Evolutionary conservation across 1,140 invertebrate genomes (phyloP).

Genomic region (Drosophila neocordata): DNA sequence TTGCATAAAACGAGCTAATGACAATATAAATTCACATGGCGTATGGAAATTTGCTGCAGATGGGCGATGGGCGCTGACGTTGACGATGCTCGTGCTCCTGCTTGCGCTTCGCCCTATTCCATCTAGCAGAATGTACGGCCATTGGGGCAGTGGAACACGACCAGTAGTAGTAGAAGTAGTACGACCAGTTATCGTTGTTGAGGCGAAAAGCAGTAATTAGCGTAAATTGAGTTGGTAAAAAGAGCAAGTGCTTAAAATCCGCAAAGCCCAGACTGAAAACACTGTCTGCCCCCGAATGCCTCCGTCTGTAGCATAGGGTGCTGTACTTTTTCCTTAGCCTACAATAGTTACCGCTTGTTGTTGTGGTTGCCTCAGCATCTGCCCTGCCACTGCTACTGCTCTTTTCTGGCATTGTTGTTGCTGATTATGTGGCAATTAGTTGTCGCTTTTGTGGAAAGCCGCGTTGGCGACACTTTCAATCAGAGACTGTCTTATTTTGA

Average conservation of each 20-base stretch:
- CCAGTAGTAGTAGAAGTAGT: not conserved
- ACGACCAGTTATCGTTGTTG: constrained; percentile 54
- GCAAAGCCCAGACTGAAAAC: not conserved
- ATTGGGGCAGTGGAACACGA: constrained; percentile 3
- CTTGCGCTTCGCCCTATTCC: not conserved
- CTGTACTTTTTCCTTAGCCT: not conserved
- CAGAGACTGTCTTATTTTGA: constrained; percentile 46
- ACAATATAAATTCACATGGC: constrained; percentile 72
- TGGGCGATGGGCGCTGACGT: constrained; percentile 44
- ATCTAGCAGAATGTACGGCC: not conserved
- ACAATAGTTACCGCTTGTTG: constrained; percentile 49
- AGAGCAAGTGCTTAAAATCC: constrained; percentile 68
- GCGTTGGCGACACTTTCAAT: constrained; percentile 53
- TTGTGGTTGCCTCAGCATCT: constrained; percentile 29
- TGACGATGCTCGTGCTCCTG: constrained; percentile 19
- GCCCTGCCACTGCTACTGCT: not conserved
- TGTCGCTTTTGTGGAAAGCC: constrained; percentile 72
- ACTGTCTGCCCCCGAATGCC: not conserved
- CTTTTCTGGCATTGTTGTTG: constrained; percentile 31
- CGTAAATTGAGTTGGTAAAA: constrained; percentile 80
- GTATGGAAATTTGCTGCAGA: constrained; percentile 57
- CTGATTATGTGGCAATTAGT: constrained; percentile 78
- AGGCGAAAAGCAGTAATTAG: constrained; percentile 77
- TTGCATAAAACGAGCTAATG: constrained; percentile 73
- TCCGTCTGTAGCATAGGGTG: not conserved